These are phyloP conservation scores for Phycodurus eques DNA, from an alignment of 2,113 vertebrate genomes.

Conservation along the genomic window DNA sequence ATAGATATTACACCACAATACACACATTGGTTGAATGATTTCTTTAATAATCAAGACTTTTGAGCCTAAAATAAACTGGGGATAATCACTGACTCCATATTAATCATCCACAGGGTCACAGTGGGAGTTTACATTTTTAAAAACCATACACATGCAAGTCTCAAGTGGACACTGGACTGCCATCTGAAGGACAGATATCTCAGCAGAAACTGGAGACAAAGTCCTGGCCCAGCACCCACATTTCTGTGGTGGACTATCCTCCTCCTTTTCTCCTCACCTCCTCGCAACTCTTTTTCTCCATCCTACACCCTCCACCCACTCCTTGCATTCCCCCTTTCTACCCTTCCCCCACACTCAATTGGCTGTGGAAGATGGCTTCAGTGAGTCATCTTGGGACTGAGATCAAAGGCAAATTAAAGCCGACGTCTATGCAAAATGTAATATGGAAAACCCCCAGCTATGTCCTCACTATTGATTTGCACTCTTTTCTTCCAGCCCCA, in stretches of 20 bases:
- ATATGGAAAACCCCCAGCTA: slow-evolving; percentile 77
- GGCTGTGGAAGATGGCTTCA: slow-evolving; percentile 74
- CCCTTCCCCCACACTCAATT: slow-evolving; percentile 44
- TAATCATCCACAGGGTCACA: neutral
- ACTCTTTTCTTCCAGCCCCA: slow-evolving; percentile 41
- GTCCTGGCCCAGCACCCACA: slow-evolving; percentile 38
- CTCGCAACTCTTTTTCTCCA: slow-evolving; percentile 5
- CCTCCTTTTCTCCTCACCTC: slow-evolving; percentile 4
- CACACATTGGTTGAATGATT: no score
- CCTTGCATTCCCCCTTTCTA: slow-evolving; percentile 2
- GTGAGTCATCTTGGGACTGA: slow-evolving; percentile 77
- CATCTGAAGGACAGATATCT: slow-evolving; percentile 18
- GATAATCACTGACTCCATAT: neutral
- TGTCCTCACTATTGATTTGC: slow-evolving; percentile 75
- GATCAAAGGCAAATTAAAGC: slow-evolving; percentile 81
- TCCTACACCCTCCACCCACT: slow-evolving; percentile 8
- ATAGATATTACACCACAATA: no score
- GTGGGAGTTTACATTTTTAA: neutral
- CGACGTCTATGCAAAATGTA: slow-evolving; percentile 81
- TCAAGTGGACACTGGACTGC: neutral
- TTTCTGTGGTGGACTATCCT: slow-evolving; percentile 27
- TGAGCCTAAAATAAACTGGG: neutral
- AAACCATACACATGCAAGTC: neutral
- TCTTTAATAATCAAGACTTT: neutral
- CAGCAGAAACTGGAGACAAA: slow-evolving; percentile 49